Base-by-base conservation (phyloP, 2,888 invertebrate genomes). In the Phengaris arion region DNA sequence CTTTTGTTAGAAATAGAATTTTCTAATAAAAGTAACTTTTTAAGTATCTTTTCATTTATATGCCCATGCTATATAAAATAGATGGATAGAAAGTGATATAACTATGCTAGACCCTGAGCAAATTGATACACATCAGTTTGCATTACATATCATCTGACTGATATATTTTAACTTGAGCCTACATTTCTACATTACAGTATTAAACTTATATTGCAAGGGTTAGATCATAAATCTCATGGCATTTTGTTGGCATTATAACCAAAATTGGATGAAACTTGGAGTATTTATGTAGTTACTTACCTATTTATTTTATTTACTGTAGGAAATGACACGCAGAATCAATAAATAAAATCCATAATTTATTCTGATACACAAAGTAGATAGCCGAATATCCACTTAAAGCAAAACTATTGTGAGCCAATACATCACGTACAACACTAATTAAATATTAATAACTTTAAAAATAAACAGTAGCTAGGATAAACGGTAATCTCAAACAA, bases 401-500 rank as follows among this genome's bases (percentile, higher is more conserved):
- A 12, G 12, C 13, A 35, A 64, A 64, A 72, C 35, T 35, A 13
- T 54, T 10, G 72, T 35, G 35, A 12, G 51, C 52, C 15, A 72
- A 54, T 72, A 22, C 72, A 72, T 72, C 9, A 54, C 35, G 22
- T 52, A 10, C 2, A 48, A 22, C 15, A 70, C 35, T 15, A 69
- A 15, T 69, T 52, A 51, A 15, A 72, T 22, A 70, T n/a, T 5
- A 52, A 52, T 69, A 57, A 35, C n/a, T 70, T 51, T 48, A 6
- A 70, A 48, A 68, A 68, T 54, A 55, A 55, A 22, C 22, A 54
- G 57, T 70, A 48, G 13, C 51, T 68, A 57, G 51, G n/a, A 75
- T 45, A 7, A 72, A 52, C 52, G 15, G 13, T 35, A 68, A 75
- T 48, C 51, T 6, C 48, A 75, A 70, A 69, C 75, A 48, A 75